Conservation (phyloP, 2,888 invertebrate species). For the Drosophila multiciliata region DNA sequence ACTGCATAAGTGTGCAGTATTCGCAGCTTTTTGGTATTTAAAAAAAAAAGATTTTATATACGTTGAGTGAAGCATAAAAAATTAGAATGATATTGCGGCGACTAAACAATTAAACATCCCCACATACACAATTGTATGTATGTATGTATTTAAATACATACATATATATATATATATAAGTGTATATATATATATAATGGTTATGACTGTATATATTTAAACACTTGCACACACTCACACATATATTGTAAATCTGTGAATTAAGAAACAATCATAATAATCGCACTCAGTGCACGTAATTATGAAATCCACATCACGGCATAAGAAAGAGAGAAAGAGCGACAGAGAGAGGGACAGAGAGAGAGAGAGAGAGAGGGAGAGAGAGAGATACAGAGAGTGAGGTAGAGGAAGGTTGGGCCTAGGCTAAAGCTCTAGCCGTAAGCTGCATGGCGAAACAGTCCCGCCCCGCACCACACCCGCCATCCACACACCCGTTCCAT, state of each 20-base stretch:
- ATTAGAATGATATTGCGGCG: constrained; percentile 40
- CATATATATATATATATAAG: neutral
- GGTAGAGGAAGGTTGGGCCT: neutral
- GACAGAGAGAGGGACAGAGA: constrained; percentile 3
- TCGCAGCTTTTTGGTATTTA: constrained; percentile 31
- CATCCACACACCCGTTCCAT: constrained; percentile 6
- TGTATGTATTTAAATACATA: neutral
- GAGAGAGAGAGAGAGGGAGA: neutral
- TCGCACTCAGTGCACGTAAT: constrained; percentile 76
- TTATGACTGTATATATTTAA: constrained; percentile 6
- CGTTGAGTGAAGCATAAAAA: constrained; percentile 24
- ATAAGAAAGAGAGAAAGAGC: constrained; percentile 1
- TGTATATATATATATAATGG: neutral
- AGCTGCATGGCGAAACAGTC: constrained; percentile 41
- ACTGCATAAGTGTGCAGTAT: neutral
- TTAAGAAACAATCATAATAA: constrained; percentile 81
- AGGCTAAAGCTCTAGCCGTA: constrained; percentile 37
- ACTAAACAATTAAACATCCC: constrained; percentile 41
- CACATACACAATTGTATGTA: neutral
- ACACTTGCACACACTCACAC: constrained; percentile 5
- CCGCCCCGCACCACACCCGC: neutral
- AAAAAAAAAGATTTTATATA: constrained; percentile 27
- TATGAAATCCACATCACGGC: constrained; percentile 65
- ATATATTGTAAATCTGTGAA: constrained; percentile 68
- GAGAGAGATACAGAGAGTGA: neutral